These are phyloP conservation scores for Dendronephthya gigantea DNA, from an alignment of 64 coral and sea anemone genomes.

Conservation along the genomic window DNA sequence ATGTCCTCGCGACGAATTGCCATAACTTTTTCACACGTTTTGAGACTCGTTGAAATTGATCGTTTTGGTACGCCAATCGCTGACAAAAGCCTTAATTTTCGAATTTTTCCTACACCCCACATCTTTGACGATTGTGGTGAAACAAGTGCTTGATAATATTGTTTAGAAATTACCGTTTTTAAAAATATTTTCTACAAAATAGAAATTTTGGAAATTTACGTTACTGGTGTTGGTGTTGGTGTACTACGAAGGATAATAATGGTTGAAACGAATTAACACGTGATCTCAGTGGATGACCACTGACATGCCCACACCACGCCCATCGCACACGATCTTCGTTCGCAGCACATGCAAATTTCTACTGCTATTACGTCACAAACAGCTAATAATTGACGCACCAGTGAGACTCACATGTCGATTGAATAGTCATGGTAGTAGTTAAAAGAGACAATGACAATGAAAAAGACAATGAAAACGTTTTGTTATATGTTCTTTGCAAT, in stretches of 20 bases:
- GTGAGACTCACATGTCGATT: background rate
- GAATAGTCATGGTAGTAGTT: background rate
- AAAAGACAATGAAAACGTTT: background rate
- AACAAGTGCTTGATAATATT: background rate
- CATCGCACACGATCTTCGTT: background rate
- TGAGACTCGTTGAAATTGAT: background rate
- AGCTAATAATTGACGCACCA: background rate
- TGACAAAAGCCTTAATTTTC: background rate
- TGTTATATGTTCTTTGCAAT: background rate
- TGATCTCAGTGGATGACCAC: background rate
- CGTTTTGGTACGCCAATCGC: background rate
- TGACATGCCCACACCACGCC: background rate
- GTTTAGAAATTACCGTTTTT: background rate
- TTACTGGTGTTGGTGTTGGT: background rate
- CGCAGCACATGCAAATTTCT: background rate
- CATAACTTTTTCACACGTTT: conserved; percentile 53
- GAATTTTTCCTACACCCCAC: background rate
- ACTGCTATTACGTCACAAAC: background rate
- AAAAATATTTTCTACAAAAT: too few species aligned
- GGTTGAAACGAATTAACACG: background rate
- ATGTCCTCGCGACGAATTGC: conserved; percentile 91
- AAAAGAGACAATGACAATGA: background rate
- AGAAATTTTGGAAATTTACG: background rate
- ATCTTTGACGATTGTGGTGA: background rate
- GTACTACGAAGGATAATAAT: background rate